Base-by-base conservation (phyloP, 2,797 vertebrate species). In the Sebastes trivittatus region DNA sequence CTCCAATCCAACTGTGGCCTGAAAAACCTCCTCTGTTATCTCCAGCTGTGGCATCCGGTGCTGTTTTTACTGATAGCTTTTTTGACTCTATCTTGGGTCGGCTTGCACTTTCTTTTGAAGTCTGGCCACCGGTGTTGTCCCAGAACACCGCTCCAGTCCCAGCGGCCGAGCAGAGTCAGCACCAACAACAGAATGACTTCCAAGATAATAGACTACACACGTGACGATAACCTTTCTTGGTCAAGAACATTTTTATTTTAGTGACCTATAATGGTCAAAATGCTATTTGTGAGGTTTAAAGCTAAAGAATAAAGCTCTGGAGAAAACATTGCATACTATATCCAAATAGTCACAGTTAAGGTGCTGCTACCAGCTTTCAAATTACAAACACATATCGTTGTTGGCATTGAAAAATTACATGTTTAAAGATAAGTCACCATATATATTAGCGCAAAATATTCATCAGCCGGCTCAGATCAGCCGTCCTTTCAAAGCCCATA, bases 1-100 rank as follows among this genome's bases (percentile, higher is more conserved):
- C 46, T 18, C 25, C 52, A 16, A 2, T 46, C 25, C 55, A 11
- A 4, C 56, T 29, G 30, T 20, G 27, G 56, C 66, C 77, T 76
- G 68, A 88, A 84, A 73, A 86, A 22, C 13, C 60, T 65, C 23
- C 62, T 18, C 58, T 10, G 20, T 85, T 88, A 84, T 89, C 82
- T 86, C 80, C 72, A 66, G 66, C 80, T 30, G 66, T 68, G 76
- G 74, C 76, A 78, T 72, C 72, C 72, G 29, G 54, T 61, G 78
- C 83, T 84, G 65, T 80, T 88, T 42, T 86, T 25, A 67, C 85
- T 73, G 89, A 87, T 90, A 70, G 67, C 68, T 84, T 73, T 82
- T 84, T 81, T n/a, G 22, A 72, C 59, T 81, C 22, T 72, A 80
- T 86, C 86, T 82, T 23, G 55, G 80, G 54, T 78, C 80, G 67